Percentiles rank a stretch among this genome's conserved stretches.
Conservation (phyloP, 2,113 vertebrate species). For the Cnemophilus loriae region DNA sequence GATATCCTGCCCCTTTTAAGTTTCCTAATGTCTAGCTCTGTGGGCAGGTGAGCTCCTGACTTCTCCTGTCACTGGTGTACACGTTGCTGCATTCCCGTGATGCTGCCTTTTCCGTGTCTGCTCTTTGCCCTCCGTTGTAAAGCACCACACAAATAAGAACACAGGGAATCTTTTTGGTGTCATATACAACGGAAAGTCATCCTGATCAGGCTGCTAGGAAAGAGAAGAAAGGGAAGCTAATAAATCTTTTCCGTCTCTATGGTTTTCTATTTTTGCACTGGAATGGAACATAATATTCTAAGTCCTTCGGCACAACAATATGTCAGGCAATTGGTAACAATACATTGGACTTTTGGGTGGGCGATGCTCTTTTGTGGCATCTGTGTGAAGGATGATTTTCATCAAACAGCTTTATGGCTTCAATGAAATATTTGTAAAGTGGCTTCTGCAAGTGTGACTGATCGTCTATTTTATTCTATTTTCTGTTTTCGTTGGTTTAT, state of each 20-base stretch:
- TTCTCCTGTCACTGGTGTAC: neutral
- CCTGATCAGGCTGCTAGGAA: neutral
- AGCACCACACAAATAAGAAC: neutral
- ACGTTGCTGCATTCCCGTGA: neutral
- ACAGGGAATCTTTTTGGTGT: neutral
- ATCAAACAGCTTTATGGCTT: neutral
- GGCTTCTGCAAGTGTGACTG: slow-evolving; percentile 23
- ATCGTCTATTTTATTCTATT: neutral
- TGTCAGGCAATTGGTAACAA: slow-evolving; percentile 29
- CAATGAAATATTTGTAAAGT: slow-evolving; percentile 12
- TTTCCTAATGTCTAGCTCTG: neutral
- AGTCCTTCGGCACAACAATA: neutral
- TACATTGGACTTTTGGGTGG: neutral
- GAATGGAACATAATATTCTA: slow-evolving; percentile 40
- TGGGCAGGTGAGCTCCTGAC: neutral
- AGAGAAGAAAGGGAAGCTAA: slow-evolving; percentile 34
- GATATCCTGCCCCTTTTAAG: neutral
- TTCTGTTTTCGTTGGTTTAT: slow-evolving; percentile 21
- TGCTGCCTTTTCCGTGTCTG: rapidly evolving
- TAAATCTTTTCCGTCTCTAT: slow-evolving; percentile 39
- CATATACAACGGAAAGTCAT: neutral
- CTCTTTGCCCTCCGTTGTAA: neutral
- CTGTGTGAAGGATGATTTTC: slow-evolving; percentile 30
- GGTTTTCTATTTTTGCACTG: slow-evolving; percentile 51
- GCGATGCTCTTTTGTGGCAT: neutral